Evolutionary conservation across 2,888 invertebrate species (phyloP).

Genomic region (Amaurobius ferox): DNA sequence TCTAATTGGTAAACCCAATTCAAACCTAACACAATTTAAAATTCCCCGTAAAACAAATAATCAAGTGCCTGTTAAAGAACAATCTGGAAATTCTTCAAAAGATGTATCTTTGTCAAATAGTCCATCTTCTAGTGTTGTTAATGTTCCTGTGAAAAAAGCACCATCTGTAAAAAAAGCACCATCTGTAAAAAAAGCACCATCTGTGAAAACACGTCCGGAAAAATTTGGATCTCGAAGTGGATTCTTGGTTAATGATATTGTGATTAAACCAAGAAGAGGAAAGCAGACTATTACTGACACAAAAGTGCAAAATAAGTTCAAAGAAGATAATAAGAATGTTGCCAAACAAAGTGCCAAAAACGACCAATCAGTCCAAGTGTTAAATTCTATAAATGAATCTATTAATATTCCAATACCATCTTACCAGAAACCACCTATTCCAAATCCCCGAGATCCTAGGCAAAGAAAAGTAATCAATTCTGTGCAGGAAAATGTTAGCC

Average conservation of each 20-base stretch:
- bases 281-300: neutral
- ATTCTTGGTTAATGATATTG: conserved; percentile 17
- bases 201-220: conserved; percentile 16
- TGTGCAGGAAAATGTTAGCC: too few relatives aligned
- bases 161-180: too few relatives aligned
- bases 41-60: neutral
- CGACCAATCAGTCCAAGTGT: too few relatives aligned
- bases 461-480: too few relatives aligned
- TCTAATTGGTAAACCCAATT: neutral
- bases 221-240: conserved; percentile 33
- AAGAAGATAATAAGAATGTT: too few relatives aligned
- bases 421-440: neutral
- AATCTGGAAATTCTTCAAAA: neutral
- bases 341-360: too few relatives aligned
- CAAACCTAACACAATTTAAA: neutral
- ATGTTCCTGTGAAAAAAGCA: neutral
- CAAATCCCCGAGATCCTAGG: neutral
- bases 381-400: too few relatives aligned
- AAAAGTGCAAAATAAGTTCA: too few relatives aligned
- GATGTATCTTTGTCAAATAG: neutral
- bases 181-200: neutral
- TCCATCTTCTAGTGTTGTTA: too few relatives aligned
- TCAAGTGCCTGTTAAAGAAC: too few relatives aligned
- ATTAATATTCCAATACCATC: too few relatives aligned
- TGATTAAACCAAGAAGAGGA: neutral